phyloP scores from a whole-genome alignment of 2,797 vertebrate species.

The Simalia tracyae region DNA sequence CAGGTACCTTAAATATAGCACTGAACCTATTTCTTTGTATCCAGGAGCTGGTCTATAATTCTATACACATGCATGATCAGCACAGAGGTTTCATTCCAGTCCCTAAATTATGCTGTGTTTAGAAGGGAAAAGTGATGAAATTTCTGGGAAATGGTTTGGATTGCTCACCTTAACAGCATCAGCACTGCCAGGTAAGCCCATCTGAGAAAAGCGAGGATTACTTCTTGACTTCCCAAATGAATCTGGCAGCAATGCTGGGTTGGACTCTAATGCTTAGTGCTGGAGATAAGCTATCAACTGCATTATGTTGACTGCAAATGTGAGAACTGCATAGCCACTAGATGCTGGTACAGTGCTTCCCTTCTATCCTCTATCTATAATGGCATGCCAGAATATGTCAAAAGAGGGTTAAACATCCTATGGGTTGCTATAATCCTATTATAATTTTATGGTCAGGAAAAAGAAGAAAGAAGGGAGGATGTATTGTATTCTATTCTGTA shows the following conservation, averaged over 20 bases:
- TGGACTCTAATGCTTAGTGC: neutral
- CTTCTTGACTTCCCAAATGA: neutral
- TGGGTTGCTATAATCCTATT: neutral
- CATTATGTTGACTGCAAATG: neutral
- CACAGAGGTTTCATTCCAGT: neutral
- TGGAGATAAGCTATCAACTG: neutral
- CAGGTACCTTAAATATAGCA: neutral
- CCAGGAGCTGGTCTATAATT: neutral
- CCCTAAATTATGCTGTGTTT: neutral
- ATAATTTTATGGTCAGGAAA: neutral
- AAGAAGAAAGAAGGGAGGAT: neutral
- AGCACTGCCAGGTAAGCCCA: neutral
- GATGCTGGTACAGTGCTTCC: neutral
- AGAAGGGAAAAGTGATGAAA: neutral
- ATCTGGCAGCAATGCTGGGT: neutral
- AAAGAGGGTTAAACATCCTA: neutral
- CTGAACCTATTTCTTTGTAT: neutral
- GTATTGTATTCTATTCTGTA: neutral
- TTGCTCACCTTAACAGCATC: neutral
- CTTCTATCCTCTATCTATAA: neutral
- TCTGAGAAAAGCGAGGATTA: neutral
- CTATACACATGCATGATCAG: neutral
- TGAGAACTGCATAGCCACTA: neutral
- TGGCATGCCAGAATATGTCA: neutral
- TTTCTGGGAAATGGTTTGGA: neutral